Base-by-base conservation (phyloP, 2,113 vertebrate genomes). In the Sigmodon hispidus region DNA sequence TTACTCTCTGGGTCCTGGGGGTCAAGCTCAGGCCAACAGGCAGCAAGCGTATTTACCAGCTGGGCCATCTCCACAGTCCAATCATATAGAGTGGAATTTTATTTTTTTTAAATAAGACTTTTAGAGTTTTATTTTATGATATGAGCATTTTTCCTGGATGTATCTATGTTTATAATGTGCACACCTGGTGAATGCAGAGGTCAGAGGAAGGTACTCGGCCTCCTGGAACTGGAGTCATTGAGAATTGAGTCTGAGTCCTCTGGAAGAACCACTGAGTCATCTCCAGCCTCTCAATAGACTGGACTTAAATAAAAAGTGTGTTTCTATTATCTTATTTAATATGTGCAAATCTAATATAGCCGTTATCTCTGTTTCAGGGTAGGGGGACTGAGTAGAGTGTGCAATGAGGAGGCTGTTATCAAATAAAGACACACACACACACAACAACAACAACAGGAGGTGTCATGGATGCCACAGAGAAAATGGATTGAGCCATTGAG, bases 361-460 rank as follows among this genome's bases (percentile, higher is more conserved):
- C 3, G 36, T 1, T 4, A n/a, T 57, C 52, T 85, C 59, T 57
- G 12, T 26, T 79, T 91, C 43, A 45, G 31, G 75, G 70, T 17
- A 31, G 3, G 16, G 4, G 31, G 61, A 29, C 29, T 22, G 21
- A 24, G 72, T 19, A 40, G 36, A 8, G 13, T 59, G 12, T 31
- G 24, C 0, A 0, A 16, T 31, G 0, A 9, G 26, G 11, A 69
- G 19, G 11, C 55, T 19, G 19, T 31, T 22, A 50, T n/a, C 34
- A 76, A 70, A 34, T 55, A 67, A 43, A 63, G 21, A 75, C 19
- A 31, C 59, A 24, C n/a, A n/a, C n/a, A n/a, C n/a, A n/a, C n/a
- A n/a, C n/a, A n/a, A n/a, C n/a, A 48, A 52, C 5, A 12, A 73
- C 67, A 19, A 43, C 67, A 65, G 61, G 59, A 43, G 59, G 43